phyloP scores from a whole-genome alignment of 2,888 invertebrate species.

The Tolmerus cingulatus region DNA sequence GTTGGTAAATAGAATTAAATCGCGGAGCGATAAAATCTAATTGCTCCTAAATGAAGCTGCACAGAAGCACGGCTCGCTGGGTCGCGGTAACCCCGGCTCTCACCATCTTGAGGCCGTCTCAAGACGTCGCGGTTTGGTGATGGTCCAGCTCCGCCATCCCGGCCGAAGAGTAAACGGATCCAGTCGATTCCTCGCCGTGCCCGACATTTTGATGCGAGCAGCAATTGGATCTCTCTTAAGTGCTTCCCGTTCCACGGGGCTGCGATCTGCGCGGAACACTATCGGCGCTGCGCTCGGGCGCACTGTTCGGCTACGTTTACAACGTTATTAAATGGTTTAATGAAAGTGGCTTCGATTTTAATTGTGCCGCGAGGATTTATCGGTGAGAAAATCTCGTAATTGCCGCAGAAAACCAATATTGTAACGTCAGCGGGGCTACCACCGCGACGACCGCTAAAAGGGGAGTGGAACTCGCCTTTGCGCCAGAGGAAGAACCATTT shows the following conservation, averaged over 20 bases:
- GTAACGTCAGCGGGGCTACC: conserved; percentile 1
- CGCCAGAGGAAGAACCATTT: conserved; percentile 13
- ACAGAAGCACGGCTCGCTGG: conserved; percentile 23
- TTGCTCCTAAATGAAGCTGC: conserved; percentile 43
- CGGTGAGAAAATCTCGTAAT: conserved; percentile 49
- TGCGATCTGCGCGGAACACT: conserved; percentile 11
- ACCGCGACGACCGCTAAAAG: not conserved
- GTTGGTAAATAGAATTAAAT: conserved; percentile 46
- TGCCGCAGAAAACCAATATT: conserved; percentile 46
- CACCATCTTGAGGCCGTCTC: conserved; percentile 10
- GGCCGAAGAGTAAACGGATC: conserved; percentile 27
- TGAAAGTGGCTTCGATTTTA: conserved; percentile 47
- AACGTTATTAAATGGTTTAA: conserved; percentile 48
- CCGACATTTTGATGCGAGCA: conserved; percentile 32
- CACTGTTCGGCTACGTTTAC: conserved; percentile 43
- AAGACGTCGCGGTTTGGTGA: not conserved
- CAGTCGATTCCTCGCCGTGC: conserved; percentile 8
- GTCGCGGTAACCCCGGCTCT: not conserved
- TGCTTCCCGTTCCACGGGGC: conserved; percentile 42
- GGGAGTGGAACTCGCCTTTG: conserved; percentile 15
- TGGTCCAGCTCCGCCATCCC: not conserved
- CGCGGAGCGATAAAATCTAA: conserved; percentile 45
- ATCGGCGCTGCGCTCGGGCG: conserved; percentile 10
- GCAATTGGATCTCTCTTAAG: conserved; percentile 42
- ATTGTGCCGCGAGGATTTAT: conserved; percentile 47